A percentile compares a stretch with the other conserved stretches of the same genome.
phyloP scores from a whole-genome alignment of 2,797 vertebrate genomes.

The Ctenopoma multispine region DNA sequence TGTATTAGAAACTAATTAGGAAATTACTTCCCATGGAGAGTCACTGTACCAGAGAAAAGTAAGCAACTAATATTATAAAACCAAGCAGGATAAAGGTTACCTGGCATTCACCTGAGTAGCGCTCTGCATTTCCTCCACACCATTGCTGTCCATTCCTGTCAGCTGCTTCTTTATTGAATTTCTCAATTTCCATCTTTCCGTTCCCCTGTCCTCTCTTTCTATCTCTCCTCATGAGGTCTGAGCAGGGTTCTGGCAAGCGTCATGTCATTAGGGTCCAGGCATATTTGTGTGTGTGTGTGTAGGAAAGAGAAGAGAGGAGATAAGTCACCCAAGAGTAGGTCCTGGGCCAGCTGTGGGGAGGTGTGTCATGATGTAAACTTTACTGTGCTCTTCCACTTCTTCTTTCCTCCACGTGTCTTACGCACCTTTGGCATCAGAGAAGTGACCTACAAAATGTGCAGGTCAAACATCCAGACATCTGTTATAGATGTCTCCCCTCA shows the following conservation, averaged over 20 bases:
- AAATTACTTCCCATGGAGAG: no score
- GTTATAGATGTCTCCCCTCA: conserved; percentile 16
- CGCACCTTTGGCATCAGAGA: conserved; percentile 16
- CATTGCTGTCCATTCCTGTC: neutral
- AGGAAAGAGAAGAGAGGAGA: conserved; percentile 43
- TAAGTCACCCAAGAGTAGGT: conserved; percentile 81
- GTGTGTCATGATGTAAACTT: conserved; percentile 51
- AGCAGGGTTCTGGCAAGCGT: conserved; percentile 64
- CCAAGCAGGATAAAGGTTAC: neutral
- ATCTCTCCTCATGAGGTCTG: conserved; percentile 65
- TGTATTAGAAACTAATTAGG: neutral
- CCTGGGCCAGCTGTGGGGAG: conserved; percentile 76
- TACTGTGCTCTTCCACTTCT: conserved; percentile 28
- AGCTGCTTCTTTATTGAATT: neutral
- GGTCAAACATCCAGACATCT: conserved; percentile 44
- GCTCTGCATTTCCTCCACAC: neutral
- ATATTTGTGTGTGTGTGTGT: conserved; percentile 14
- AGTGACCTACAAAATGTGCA: conserved; percentile 21
- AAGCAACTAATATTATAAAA: neutral
- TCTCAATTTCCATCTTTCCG: conserved; percentile 14
- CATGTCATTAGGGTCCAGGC: conserved; percentile 76
- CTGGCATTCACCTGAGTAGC: neutral
- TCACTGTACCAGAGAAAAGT: neutral
- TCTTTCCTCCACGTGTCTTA: conserved; percentile 7
- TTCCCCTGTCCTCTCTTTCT: conserved; percentile 45